Conservation (phyloP, 2,797 vertebrate genomes). For the Parauchenoglanis punctatus region DNA sequence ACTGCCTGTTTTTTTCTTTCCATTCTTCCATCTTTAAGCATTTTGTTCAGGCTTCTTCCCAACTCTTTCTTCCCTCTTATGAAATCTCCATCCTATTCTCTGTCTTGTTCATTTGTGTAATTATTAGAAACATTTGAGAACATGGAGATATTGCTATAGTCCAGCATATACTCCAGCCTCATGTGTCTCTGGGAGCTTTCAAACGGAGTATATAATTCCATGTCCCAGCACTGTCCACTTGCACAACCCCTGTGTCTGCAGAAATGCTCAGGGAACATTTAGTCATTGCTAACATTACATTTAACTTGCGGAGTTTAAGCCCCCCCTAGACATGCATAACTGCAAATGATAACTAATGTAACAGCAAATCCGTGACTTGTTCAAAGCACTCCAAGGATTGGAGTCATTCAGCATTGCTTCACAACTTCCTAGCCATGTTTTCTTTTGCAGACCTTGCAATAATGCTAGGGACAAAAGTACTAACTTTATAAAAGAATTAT, state of each 20-base stretch:
- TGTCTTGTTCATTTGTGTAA: not conserved
- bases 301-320: constrained; percentile 21
- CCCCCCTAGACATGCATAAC: constrained; percentile 10
- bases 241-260: not conserved
- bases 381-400: not conserved
- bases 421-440: not conserved
- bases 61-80: not conserved
- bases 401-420: not conserved
- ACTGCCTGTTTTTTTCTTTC: not conserved
- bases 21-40: not conserved
- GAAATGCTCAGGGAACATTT: not conserved
- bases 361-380: constrained; percentile 2
- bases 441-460: not conserved
- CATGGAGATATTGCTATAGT: not conserved
- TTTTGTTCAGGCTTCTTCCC: not conserved
- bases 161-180: not conserved
- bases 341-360: not conserved
- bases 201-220: not conserved
- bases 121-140: not conserved
- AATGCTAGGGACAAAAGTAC: not conserved
- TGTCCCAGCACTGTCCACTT: not conserved
- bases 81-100: not conserved
- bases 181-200: not conserved
- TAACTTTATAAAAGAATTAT: not conserved
- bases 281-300: not conserved